Conservation (phyloP, 2,113 vertebrate genomes). For the Urocolius indicus region DNA sequence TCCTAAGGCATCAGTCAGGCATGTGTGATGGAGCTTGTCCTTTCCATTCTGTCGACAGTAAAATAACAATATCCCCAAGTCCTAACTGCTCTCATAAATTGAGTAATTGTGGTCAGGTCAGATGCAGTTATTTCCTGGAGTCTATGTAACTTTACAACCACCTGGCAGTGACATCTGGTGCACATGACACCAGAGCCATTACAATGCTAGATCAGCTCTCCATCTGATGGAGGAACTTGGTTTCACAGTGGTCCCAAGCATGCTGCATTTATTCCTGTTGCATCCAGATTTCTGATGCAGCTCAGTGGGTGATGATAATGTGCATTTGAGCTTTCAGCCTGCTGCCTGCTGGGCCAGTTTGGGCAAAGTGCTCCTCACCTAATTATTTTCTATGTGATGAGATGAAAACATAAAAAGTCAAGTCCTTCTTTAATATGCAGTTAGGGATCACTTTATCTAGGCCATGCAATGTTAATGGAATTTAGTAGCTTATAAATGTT, state of each 20-base stretch:
- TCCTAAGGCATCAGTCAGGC: not conserved
- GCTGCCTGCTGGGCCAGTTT: not conserved
- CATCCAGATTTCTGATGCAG: not conserved
- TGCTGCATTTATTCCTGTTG: not conserved
- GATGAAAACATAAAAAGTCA: not conserved
- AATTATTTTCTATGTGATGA: constrained; percentile 37
- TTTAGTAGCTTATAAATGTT: constrained; percentile 58
- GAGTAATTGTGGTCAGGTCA: not conserved
- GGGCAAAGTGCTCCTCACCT: not conserved
- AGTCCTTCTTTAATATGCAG: constrained; percentile 31
- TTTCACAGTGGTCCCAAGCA: not conserved
- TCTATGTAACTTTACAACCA: not conserved
- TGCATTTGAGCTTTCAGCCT: constrained; percentile 17
- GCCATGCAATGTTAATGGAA: constrained; percentile 49
- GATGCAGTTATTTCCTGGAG: not conserved
- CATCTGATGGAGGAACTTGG: accelerated
- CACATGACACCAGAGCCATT: not conserved
- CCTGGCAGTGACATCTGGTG: not conserved
- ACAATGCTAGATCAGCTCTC: not conserved
- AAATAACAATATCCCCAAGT: not conserved
- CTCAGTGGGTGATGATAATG: not conserved
- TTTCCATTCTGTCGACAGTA: not conserved
- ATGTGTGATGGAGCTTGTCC: not conserved
- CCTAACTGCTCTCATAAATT: not conserved
- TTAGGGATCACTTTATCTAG: constrained; percentile 44